phyloP scores from a whole-genome alignment of 2,888 invertebrate genomes.

The Tholera decimalis region DNA sequence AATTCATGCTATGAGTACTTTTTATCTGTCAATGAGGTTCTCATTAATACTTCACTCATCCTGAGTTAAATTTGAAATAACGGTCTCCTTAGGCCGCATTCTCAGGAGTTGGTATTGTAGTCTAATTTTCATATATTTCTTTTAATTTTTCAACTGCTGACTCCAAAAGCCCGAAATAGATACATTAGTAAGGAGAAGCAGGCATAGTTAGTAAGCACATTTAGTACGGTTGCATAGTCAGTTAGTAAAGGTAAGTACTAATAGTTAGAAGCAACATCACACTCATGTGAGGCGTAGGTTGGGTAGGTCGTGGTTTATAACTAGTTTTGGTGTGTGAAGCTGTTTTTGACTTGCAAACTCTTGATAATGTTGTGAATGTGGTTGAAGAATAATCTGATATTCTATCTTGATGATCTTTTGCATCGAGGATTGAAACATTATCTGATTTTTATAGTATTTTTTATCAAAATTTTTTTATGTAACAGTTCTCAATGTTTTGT shows the following conservation, averaged over 20 bases:
- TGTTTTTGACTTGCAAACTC: constrained; percentile 67
- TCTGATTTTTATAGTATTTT: neutral
- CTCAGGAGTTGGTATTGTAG: neutral
- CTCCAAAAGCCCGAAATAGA: constrained; percentile 80
- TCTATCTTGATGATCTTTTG: neutral
- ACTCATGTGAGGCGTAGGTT: constrained; percentile 75
- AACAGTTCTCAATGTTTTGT: constrained; percentile 2
- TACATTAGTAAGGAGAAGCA: constrained; percentile 84
- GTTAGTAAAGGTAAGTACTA: constrained; percentile 67
- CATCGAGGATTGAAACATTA: neutral
- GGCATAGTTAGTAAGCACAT: constrained; percentile 72
- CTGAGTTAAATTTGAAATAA: neutral
- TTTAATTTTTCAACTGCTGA: constrained; percentile 70
- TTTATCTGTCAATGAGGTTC: constrained; percentile 15
- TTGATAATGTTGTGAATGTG: neutral
- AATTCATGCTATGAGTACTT: constrained; percentile 30
- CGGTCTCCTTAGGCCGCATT: neutral
- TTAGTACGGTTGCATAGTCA: constrained; percentile 68
- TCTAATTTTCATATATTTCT: neutral
- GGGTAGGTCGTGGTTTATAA: constrained; percentile 67
- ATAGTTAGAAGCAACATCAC: constrained; percentile 74
- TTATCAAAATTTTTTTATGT: neutral
- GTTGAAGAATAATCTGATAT: neutral
- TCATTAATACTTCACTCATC: neutral
- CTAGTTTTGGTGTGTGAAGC: constrained; percentile 64